These are phyloP conservation scores for Heliconius aoede DNA, from an alignment of 2,888 invertebrate species.

Conservation along the genomic window DNA sequence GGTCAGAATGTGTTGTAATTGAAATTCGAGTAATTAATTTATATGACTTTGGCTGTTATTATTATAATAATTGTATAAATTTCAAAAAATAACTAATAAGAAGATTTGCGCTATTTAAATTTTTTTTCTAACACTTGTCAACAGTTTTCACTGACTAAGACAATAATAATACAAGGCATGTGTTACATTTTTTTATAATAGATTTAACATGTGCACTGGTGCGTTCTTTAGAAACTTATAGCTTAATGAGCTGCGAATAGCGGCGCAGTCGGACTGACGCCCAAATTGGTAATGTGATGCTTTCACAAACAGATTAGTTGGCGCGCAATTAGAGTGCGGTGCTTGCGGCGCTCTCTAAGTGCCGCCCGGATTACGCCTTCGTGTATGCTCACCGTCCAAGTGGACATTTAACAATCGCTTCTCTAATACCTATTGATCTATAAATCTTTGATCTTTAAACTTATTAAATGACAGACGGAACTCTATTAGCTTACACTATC, in stretches of 20 bases:
- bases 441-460: constrained; percentile 67
- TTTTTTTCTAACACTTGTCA: not conserved
- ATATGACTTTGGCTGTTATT: not conserved
- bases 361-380: constrained; percentile 79
- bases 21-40: constrained; percentile 18
- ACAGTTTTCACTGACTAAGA: not conserved
- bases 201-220: not conserved
- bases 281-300: constrained; percentile 62
- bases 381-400: constrained; percentile 72
- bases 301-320: constrained; percentile 79
- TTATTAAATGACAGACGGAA: too few relatives aligned
- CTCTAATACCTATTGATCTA: constrained; percentile 72
- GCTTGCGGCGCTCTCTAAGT: constrained; percentile 79
- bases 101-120: not conserved
- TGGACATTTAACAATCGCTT: constrained; percentile 74
- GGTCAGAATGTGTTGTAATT: constrained; percentile 59
- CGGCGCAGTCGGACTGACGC: constrained; percentile 38
- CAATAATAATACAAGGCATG: too few relatives aligned
- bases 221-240: constrained; percentile 23
- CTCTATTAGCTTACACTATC: too few relatives aligned
- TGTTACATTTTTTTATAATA: too few relatives aligned
- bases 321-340: constrained; percentile 76
- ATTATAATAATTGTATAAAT: not conserved
- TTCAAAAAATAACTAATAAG: not conserved
- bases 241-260: constrained; percentile 34